A percentile compares a stretch with the other conserved stretches of the same genome.
Evolutionary conservation across 2,113 vertebrate species (phyloP).

Genomic region (Glareola pratincola): DNA sequence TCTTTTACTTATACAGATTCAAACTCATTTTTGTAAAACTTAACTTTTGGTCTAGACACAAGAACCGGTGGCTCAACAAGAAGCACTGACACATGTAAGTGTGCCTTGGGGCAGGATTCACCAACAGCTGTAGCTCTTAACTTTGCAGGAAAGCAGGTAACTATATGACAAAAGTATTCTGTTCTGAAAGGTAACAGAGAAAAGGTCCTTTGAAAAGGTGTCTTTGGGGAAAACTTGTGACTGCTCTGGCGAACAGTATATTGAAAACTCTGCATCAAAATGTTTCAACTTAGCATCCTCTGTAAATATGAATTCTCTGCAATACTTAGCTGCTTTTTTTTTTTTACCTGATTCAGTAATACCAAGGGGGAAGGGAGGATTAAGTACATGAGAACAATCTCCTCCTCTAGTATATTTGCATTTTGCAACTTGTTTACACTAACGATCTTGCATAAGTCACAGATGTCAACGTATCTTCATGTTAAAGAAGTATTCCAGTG

Average conservation of each 20-base stretch:
- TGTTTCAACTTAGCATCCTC: neutral
- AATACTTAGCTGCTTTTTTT: neutral
- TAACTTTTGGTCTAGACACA: neutral
- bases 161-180: neutral
- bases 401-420: neutral
- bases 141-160: neutral
- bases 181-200: neutral
- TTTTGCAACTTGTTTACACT: slow-evolving; percentile 25
- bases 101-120: neutral
- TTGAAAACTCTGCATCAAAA: neutral
- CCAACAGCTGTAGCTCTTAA: neutral
- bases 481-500: neutral
- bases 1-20: neutral
- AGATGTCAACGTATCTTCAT: neutral
- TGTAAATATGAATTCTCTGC: neutral
- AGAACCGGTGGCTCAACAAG: neutral
- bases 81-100: neutral
- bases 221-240: neutral
- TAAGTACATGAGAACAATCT: neutral
- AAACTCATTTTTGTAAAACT: neutral
- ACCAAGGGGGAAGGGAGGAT: fast-evolving
- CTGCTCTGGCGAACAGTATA: neutral
- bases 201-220: neutral
- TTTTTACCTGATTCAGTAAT: neutral
- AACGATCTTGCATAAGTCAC: neutral